Percentiles rank a stretch among this genome's conserved stretches.
Conservation (phyloP, 2,797 vertebrate genomes). For the Pteropus rufus region DNA sequence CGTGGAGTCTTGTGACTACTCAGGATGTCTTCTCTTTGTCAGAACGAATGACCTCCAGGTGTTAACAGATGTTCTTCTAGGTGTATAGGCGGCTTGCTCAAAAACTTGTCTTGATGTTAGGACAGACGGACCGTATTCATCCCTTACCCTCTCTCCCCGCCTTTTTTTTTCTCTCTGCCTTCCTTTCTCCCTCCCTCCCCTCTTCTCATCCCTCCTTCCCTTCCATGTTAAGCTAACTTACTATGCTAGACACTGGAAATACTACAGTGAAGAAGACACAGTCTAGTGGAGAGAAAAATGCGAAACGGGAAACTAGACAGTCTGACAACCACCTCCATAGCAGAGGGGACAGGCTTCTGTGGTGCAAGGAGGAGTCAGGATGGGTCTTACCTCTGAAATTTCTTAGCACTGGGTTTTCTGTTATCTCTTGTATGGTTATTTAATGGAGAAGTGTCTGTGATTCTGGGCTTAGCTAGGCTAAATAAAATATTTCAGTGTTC, state of each 20-base stretch:
- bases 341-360: not conserved
- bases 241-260: not conserved
- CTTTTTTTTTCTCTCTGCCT: rapidly evolving
- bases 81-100: not conserved
- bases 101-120: not conserved
- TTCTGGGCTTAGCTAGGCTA: not conserved
- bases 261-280: not conserved
- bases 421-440: not conserved
- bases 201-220: not conserved
- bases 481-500: not conserved
- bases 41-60: not conserved
- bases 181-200: rapidly evolving
- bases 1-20: not conserved
- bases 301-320: not conserved
- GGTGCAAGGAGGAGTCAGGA: not conserved
- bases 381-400: not conserved
- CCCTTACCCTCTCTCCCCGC: too few species aligned
- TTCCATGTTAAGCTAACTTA: not conserved
- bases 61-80: not conserved
- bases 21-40: not conserved
- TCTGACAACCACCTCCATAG: not conserved
- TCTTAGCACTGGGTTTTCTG: not conserved
- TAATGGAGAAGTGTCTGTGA: not conserved
- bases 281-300: not conserved
- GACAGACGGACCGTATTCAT: not conserved